Conservation (phyloP, 2,797 vertebrate species). For the Tadarida brasiliensis region DNA sequence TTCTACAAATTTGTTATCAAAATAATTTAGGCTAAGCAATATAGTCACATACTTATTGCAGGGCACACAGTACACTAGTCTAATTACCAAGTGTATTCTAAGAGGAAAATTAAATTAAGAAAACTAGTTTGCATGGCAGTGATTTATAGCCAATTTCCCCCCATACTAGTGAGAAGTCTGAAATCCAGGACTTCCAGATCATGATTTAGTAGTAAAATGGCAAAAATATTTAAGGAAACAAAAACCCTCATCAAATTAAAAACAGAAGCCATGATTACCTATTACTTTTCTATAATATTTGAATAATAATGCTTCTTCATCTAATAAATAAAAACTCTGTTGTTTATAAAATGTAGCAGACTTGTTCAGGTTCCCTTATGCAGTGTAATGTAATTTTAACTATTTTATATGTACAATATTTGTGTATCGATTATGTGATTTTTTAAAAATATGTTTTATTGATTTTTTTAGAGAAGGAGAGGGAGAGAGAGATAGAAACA, state of each 20-base stretch:
- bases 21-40: slow-evolving; percentile 57
- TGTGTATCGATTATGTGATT: slow-evolving; percentile 30
- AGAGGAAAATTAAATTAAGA: slow-evolving; percentile 72
- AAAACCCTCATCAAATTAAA: background rate
- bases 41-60: slow-evolving; percentile 23
- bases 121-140: slow-evolving; percentile 61
- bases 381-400: background rate
- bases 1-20: slow-evolving; percentile 70
- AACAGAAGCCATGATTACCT: background rate
- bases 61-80: slow-evolving; percentile 9
- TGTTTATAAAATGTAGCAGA: background rate
- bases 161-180: slow-evolving; percentile 9
- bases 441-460: background rate
- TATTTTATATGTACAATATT: slow-evolving; percentile 4
- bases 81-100: slow-evolving; percentile 63
- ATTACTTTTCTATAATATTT: background rate
- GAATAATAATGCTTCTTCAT: slow-evolving; percentile 21
- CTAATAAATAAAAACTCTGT: slow-evolving; percentile 12
- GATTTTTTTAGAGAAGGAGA: too few relatives aligned
- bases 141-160: slow-evolving; percentile 60
- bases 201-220: slow-evolving; percentile 45
- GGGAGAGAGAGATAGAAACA: too few relatives aligned
- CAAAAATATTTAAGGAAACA: background rate
- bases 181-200: background rate
- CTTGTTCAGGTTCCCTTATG: background rate